Percentiles rank a stretch among this genome's conserved stretches.
Evolutionary conservation across 2,113 vertebrate genomes (phyloP).

Genomic region (Australoheros scitulus): DNA sequence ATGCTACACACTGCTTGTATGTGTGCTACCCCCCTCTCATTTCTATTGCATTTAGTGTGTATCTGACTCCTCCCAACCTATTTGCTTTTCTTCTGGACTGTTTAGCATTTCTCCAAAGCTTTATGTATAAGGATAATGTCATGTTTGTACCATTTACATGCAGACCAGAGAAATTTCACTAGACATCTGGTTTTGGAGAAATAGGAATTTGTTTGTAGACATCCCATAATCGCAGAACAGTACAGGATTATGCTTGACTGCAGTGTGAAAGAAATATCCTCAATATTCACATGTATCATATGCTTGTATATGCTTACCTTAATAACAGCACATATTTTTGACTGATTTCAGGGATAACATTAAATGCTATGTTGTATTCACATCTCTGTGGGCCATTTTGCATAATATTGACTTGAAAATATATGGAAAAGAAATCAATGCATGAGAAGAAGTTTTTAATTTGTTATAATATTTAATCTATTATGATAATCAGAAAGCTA

Average conservation of each 20-base stretch:
- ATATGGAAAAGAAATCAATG: accelerated
- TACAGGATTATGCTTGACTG: background rate
- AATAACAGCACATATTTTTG: background rate
- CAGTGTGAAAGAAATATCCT: background rate
- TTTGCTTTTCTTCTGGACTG: background rate
- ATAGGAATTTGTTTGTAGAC: background rate
- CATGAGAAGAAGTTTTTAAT: no score
- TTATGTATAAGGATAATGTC: background rate
- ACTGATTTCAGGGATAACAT: background rate
- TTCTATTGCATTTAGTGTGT: background rate
- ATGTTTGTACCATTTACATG: background rate
- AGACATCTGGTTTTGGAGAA: background rate
- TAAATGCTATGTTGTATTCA: background rate
- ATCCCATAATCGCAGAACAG: background rate
- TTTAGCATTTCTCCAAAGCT: background rate
- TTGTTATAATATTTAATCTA: background rate
- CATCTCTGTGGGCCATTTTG: background rate
- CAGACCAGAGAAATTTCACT: background rate
- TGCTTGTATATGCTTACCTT: background rate
- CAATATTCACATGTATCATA: background rate
- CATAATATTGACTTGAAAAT: background rate
- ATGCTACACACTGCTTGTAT: background rate
- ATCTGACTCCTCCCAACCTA: background rate
- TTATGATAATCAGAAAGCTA: background rate
- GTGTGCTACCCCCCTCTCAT: background rate